Base-by-base conservation (phyloP, 2,888 invertebrate genomes). In the Sarcophaga carnaria region DNA sequence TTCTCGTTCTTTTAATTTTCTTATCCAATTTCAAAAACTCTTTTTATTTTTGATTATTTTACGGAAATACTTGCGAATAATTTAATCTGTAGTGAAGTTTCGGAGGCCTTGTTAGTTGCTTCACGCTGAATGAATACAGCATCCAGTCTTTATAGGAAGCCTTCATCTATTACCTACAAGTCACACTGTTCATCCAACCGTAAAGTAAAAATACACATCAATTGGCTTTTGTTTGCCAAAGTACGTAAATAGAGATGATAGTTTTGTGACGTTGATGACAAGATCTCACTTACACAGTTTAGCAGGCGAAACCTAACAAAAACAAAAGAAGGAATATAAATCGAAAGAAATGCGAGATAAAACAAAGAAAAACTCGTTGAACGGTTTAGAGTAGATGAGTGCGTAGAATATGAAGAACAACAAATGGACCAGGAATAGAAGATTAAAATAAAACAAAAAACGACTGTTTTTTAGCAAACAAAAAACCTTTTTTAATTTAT, bases 161-260 rank as follows among this genome's bases (percentile, higher is more conserved):
- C 37, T 10, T 37, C 37, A 37, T 37, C 37, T 37, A 2, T 37
- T 20, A 66, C 54, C 37, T 64, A 62, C 71, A 63, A 80, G 47
- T 59, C 80, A 54, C 54, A 72, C 72, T 64, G 59, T 54, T 80
- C 37, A 80, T 71, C 60, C 62, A 27, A 27, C 49, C 10, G 47
- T n/a, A 74, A 67, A 74, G 12, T 47, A 80, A 67, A 60, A 80
- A 20, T 27, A 66, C 67, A 72, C 71, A 27, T 63, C 71, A 45
- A 72, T 63, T 66, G 27, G 10, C 66, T 27, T 63, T 54, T 45
- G 20, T 72, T 75, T 45, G n/a, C 2, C 27, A 27, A 54, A 27
- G 62, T 20, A 69, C 60, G 45, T 37, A 67, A 80, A 59, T 60
- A 60, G 3, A 67, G 47, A 67, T 72, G 80, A 74, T 64, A 74